Evolutionary conservation across 1,140 invertebrate species (phyloP), one percentile per base, ranked within the genome.

Genomic region (Ceratina calcarata): DNA sequence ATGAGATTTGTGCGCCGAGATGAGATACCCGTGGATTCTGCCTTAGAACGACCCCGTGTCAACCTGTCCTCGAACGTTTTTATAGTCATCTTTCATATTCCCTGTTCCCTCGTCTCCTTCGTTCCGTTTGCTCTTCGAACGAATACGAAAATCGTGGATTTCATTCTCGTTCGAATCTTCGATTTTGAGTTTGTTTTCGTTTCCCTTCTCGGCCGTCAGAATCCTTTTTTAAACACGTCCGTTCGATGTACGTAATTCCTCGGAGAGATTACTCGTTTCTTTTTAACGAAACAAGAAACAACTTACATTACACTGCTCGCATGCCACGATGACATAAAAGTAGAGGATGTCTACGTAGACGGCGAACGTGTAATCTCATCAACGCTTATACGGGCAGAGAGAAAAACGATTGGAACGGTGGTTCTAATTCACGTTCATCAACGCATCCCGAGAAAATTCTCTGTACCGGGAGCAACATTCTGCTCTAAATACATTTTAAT

Each of bases 401-500:
- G 6, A 16, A 37, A 68, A 70, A 45, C 16, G 16, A 6, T 37
- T 58, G 27, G 22, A n/a, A 32, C 22, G 49, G 15, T 22, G 18
- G 24, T 78, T 62, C 51, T 71, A 62, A 70, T 62, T 51, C 58
- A 18, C 10, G 49, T 10, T 62, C 75, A 53, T 78, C 58, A 62
- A n/a, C 27, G 16, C 24, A 10, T 16, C 4, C 6, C 8, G 6
- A 27, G 51, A 77, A 70, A 61, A 53, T 62, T 4, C 45, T 72
- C 70, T 20, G 18, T 61, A 61, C 75, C 22, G n/a, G 60, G 76
- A 45, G 76, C 58, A 78, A 65, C 49, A 27, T 45, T 72, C 53
- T 78, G 20, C 60, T 64, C 68, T 78, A 78, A 78, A 78, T 78
- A 53, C 76, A 70, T 78, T 78, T 78, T 78, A 78, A 78, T 78